phyloP scores from a whole-genome alignment of 2,888 invertebrate species.

The Spilarctia lutea region DNA sequence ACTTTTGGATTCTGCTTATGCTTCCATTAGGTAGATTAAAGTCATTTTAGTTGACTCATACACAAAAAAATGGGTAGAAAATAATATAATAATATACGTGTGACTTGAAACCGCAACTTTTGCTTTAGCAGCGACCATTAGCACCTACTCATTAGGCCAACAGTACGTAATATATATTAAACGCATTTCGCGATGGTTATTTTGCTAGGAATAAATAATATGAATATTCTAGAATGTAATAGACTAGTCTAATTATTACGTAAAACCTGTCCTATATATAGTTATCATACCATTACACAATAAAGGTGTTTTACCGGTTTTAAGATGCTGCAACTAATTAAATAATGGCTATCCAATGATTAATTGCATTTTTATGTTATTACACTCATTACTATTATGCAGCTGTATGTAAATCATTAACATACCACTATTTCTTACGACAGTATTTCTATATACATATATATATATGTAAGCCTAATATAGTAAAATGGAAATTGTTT shows the following conservation, averaged over 20 bases:
- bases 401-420: background rate
- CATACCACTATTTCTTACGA: background rate
- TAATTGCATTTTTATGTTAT: background rate
- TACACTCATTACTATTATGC: background rate
- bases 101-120: no score
- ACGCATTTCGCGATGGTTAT: background rate
- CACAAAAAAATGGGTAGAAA: no score
- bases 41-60: no score
- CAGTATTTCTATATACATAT: background rate
- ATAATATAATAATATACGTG: no score
- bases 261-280: constrained; percentile 2
- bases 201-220: background rate
- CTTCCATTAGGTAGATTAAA: no score
- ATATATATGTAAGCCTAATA: background rate
- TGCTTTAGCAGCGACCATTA: no score
- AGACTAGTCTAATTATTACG: background rate
- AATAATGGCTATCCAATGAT: background rate
- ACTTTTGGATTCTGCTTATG: no score
- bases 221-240: background rate
- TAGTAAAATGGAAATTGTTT: background rate
- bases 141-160: no score
- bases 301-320: constrained; percentile 10
- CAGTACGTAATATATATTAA: no score
- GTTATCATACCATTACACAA: background rate
- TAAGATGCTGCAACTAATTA: constrained; percentile 9